These are phyloP conservation scores for Helogale parvula DNA, from an alignment of 2,113 vertebrate species.

Conservation along the genomic window DNA sequence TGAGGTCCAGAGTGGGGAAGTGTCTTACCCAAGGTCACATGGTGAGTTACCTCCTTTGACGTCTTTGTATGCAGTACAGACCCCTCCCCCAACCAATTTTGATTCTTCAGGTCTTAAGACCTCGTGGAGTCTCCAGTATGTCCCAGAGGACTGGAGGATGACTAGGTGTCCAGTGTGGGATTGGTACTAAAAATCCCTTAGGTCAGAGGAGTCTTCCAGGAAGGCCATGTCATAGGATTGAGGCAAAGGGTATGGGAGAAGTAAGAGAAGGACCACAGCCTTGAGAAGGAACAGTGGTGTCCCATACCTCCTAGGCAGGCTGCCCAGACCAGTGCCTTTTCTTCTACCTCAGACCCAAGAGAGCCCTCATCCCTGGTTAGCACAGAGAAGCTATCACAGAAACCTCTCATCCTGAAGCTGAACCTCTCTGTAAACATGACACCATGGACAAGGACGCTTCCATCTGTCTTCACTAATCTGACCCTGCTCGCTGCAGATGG, in stretches of 20 bases:
- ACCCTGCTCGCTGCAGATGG: background rate
- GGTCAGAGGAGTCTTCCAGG: background rate
- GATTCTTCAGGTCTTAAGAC: background rate
- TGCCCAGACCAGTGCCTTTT: background rate
- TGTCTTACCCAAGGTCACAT: conserved; percentile 79
- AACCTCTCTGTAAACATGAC: background rate
- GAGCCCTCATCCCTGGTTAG: background rate
- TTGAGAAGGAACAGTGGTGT: background rate
- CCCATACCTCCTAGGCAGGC: background rate
- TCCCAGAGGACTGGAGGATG: background rate
- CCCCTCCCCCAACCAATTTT: background rate
- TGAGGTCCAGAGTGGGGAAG: conserved; percentile 80
- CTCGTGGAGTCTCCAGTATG: background rate
- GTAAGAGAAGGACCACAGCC: background rate
- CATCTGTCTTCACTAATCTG: background rate
- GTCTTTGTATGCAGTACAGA: conserved; percentile 40
- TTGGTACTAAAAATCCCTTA: background rate
- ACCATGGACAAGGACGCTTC: background rate
- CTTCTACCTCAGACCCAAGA: background rate
- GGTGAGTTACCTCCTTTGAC: conserved; percentile 76
- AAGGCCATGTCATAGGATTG: background rate
- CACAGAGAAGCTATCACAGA: background rate
- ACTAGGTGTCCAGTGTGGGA: background rate
- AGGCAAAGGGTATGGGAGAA: background rate
- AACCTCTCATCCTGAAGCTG: background rate